phyloP scores from a whole-genome alignment of 2,888 invertebrate genomes.

The Anaspis maculata region DNA sequence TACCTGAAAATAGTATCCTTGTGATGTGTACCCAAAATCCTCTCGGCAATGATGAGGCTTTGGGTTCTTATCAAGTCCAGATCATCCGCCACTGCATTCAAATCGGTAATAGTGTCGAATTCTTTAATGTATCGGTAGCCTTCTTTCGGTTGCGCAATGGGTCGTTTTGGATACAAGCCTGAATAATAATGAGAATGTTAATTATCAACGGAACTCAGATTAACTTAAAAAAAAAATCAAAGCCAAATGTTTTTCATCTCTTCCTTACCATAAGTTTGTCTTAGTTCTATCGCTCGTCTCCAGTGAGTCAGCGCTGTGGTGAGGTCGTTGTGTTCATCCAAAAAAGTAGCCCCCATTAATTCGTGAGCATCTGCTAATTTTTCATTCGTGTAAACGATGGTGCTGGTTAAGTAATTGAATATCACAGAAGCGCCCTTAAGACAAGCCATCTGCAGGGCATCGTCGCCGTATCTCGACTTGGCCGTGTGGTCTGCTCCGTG shows the following conservation, averaged over 20 bases:
- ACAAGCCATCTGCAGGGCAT: conserved; percentile 81
- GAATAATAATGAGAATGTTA: no score
- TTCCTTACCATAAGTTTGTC: no score
- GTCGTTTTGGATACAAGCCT: conserved; percentile 41
- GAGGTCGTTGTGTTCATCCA: conserved; percentile 79
- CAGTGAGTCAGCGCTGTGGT: conserved; percentile 65
- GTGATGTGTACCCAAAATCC: conserved; percentile 78
- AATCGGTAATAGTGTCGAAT: conserved; percentile 63
- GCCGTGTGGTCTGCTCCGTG: conserved; percentile 73
- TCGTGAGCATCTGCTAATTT: conserved; percentile 80
- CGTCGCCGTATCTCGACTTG: conserved; percentile 74
- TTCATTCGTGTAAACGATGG: conserved; percentile 54
- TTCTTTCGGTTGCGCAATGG: conserved; percentile 47
- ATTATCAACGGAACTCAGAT: no score
- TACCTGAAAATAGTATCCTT: conserved; percentile 74
- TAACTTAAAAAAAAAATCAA: no score
- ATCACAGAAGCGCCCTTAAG: conserved; percentile 68
- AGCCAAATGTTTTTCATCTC: no score
- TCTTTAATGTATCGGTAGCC: conserved; percentile 65
- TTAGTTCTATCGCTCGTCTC: conserved; percentile 71
- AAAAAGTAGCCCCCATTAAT: conserved; percentile 77
- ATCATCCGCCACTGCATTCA: conserved; percentile 67
- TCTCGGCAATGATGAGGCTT: conserved; percentile 77
- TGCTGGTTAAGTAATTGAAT: conserved; percentile 60
- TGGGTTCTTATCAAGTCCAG: conserved; percentile 81